phyloP scores from a whole-genome alignment of 2,113 vertebrate species.

The Heteronetta atricapilla region DNA sequence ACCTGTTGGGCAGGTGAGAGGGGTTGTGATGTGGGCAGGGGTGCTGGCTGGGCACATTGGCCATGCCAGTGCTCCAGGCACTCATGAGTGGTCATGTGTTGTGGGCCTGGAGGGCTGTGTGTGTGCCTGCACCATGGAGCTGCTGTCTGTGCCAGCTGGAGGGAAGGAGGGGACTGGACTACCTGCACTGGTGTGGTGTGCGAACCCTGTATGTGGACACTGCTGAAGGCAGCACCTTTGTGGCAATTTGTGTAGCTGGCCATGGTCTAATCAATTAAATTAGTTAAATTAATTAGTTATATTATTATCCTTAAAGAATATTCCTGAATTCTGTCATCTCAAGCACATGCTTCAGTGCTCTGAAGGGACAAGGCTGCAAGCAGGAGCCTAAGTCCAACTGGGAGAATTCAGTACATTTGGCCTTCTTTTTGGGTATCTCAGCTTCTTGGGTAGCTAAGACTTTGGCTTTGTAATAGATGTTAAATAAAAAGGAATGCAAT shows the following conservation, averaged over 20 bases:
- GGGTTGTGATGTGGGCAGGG: neutral
- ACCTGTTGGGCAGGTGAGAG: too few relatives aligned
- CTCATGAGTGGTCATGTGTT: accelerated
- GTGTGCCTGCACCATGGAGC: too few relatives aligned
- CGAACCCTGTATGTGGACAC: neutral
- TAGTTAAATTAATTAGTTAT: too few relatives aligned
- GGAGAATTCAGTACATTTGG: neutral
- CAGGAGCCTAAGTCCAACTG: neutral
- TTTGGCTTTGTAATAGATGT: neutral
- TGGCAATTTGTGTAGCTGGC: neutral
- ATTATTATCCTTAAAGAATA: neutral
- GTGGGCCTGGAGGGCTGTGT: neutral
- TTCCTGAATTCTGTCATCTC: neutral
- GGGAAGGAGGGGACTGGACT: neutral
- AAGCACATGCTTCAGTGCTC: neutral
- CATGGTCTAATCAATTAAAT: neutral
- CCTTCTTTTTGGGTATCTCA: neutral
- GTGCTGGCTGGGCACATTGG: accelerated
- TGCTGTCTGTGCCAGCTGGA: neutral
- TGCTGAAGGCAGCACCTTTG: neutral
- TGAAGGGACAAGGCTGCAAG: neutral
- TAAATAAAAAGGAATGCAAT: neutral
- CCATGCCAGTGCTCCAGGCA: accelerated
- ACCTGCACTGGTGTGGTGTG: neutral
- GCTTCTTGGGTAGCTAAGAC: too few relatives aligned